These are phyloP conservation scores for Lamprotornis superbus DNA, from an alignment of 2,113 vertebrate genomes.

Conservation along the genomic window DNA sequence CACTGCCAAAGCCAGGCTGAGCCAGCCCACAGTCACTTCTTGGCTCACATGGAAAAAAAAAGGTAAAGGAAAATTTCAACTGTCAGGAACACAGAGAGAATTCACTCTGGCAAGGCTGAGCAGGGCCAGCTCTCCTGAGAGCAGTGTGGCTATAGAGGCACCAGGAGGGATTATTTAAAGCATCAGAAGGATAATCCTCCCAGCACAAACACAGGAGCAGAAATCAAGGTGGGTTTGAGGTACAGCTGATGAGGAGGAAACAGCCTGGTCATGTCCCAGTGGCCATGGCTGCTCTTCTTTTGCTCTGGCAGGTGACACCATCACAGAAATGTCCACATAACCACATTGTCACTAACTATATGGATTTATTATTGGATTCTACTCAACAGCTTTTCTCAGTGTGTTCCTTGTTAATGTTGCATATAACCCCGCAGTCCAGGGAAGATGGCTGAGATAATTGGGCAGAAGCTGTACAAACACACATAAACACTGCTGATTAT, in stretches of 20 bases:
- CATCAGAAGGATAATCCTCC: neutral
- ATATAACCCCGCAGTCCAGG: neutral
- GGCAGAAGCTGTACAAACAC: neutral
- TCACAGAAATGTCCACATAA: neutral
- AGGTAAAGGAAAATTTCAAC: neutral
- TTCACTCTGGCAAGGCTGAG: neutral
- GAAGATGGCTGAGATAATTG: neutral
- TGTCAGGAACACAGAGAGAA: neutral
- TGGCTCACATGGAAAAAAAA: neutral
- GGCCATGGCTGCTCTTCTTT: neutral
- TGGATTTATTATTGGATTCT: neutral
- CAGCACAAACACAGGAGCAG: neutral
- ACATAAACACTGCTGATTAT: neutral
- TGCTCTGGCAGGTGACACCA: neutral
- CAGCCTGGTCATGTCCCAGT: neutral
- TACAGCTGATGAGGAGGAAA: neutral
- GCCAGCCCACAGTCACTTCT: neutral
- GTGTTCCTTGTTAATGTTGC: neutral
- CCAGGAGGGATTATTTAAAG: neutral
- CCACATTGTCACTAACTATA: neutral
- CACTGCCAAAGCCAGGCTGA: neutral
- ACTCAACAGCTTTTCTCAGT: neutral
- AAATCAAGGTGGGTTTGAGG: neutral
- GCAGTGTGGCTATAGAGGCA: neutral
- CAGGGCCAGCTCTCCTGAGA: neutral